Base-by-base conservation (phyloP, 2,888 invertebrate species). In the Eugnorisma glareosa region DNA sequence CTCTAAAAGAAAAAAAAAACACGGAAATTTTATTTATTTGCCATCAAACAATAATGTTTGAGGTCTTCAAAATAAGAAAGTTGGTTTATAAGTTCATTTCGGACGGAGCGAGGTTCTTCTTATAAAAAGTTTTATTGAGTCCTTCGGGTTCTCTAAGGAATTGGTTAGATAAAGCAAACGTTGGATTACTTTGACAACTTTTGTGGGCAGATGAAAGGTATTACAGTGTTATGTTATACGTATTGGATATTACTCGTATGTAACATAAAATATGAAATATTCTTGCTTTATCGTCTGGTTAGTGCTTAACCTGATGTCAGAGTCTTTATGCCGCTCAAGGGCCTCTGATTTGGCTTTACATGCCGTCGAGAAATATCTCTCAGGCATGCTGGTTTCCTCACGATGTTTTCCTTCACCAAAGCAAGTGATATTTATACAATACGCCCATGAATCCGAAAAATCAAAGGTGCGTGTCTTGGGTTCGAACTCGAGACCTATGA, bases 81-180 rank as follows among this genome's bases (percentile, higher is more conserved):
- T 84, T 84, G 66, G 77, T 80, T 86, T 79, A 76, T 72, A 73
- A 88, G 80, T 85, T 76, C 67, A 79, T 88, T 88, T 82, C 73
- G 66, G 70, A 76, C 73, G 66, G 70, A 76, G 72, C 81, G 78
- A 64, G 74, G 76, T 73, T 82, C 70, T 73, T 69, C 64, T 76
- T 67, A 70, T 74, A 81, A 88, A 90, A 92, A 92, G 88, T 92
- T 92, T 90, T 91, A 92, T 91, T 90, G 91, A 89, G 87, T 89
- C 82, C 84, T 78, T 77, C 78, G 68, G 71, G 67, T 59, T 77
- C 88, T 74, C 86, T 63, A 63, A 71, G 84, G 86, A 73, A 83
- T 82, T 70, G 67, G 75, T 75, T 70, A 72, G 72, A 75, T 79
- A 71, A 73, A 70, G 80, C 73, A 80, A 84, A 83, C 78, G 83